Base-by-base conservation (phyloP, 2,888 invertebrate genomes). In the Myathropa florea region DNA sequence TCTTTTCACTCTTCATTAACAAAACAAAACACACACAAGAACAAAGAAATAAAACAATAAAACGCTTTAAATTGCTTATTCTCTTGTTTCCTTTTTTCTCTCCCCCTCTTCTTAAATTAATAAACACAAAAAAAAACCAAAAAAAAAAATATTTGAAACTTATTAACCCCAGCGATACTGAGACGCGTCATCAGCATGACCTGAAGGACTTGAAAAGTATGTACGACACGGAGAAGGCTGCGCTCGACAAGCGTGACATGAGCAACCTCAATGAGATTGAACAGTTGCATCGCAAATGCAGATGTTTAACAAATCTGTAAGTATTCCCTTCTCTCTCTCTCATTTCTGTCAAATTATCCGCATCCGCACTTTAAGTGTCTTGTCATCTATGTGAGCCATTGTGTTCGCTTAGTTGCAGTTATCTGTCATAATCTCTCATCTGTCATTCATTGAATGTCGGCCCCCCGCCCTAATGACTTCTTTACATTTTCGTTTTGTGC, bases 281-380 rank as follows among this genome's bases (percentile, higher is more conserved):
- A 89, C 94, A 94, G 89, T 91, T 94, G 88, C 94, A 94, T 89
- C 92, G 93, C 87, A 94, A 94, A 89, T 94, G 94, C 89, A 93
- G 93, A 88, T 94, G 94, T 89, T 91, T 94, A 79, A 94, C 94
- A 24, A 94, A 94, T 92, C 90, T 94, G 94, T 94, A 92, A 94
- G 94, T 93, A 88, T 70, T 46, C 46, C 18, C 6, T 28, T 53
- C n/a, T n/a, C n/a, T n/a, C n/a, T n/a, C n/a, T n/a, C n/a, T n/a
- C n/a, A n/a, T 73, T 68, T 65, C 68, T 86, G 82, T 82, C 23
- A 59, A 67, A 23, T 72, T 28, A 18, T n/a, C n/a, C 46, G 18
- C 46, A 46, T 46, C 46, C 46, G 46, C 18, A 46, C 46, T 7
- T 46, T 46, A 46, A 12, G 14, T 63, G 23, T 68, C 68, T 72